Evolutionary conservation across 2,888 invertebrate genomes (phyloP).

Genomic region (Troides oblongomaculatus): DNA sequence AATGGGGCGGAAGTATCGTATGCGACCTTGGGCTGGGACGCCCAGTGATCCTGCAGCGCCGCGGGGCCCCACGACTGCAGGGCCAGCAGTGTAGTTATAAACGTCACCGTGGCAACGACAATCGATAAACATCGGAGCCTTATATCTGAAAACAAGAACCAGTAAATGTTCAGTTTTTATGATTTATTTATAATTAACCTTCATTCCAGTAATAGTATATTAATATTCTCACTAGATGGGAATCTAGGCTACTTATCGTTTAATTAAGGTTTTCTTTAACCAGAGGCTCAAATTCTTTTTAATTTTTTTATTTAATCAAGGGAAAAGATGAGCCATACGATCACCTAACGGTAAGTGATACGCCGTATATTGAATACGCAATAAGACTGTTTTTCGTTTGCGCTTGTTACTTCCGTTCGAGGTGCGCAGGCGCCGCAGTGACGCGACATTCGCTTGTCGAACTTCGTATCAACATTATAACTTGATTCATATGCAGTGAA

Average conservation of each 20-base stretch:
- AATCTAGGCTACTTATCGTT: no score
- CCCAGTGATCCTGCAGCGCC: slow-evolving; percentile 96
- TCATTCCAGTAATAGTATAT: no score
- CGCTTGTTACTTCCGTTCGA: not conserved
- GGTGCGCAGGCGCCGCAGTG: not conserved
- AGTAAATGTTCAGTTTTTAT: not conserved
- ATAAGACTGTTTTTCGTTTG: not conserved
- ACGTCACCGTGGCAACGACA: slow-evolving; percentile 89
- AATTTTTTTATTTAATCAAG: no score
- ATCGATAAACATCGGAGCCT: slow-evolving; percentile 94
- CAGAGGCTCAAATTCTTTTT: no score
- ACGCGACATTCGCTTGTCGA: not conserved
- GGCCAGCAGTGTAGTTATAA: slow-evolving; percentile 87
- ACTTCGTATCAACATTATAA: slow-evolving; percentile 1
- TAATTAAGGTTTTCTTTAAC: no score
- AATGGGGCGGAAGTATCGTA: slow-evolving; percentile 96
- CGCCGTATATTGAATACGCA: not conserved
- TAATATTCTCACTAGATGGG: no score
- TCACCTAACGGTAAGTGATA: no score
- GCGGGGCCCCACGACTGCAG: slow-evolving; percentile 92
- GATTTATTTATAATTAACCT: no score
- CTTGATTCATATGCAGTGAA: slow-evolving; percentile 6
- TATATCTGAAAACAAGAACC: slow-evolving; percentile 84
- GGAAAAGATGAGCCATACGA: no score
- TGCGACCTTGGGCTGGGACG: slow-evolving; percentile 90